Base-by-base conservation (phyloP, 2,888 invertebrate species). In the Synanthedon formicaeformis region DNA sequence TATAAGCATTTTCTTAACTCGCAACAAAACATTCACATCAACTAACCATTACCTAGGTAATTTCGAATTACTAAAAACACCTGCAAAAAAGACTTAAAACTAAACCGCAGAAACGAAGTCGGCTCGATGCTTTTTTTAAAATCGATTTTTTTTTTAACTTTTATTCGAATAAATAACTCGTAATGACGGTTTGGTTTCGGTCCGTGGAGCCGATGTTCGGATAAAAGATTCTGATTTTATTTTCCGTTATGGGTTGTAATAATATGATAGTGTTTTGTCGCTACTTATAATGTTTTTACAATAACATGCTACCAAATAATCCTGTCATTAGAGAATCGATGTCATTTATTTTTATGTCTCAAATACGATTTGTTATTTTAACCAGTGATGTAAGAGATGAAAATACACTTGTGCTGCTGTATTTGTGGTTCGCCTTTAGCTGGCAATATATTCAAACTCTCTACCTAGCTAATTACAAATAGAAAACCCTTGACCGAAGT, bases 91-190 rank as follows among this genome's bases (percentile, higher is more conserved):
- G 67, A 63, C 61, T 58, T 58, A 58, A 56, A 63, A 60, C 50
- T 50, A 60, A 71, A 80, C 80, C 79, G 73, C 80, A 79, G 68
- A 73, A 69, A 61, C 58, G 71, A 14, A 75, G 74, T 66, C 67
- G 71, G 66, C 62, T 8, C 59, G 63, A 58, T 65, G 67, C 74
- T 75, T 78, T 74, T 74, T 69, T 66, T 67, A 68, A 69, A 70
- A 53, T 52, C 16, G 52, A 16, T 54, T 69, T 58, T 68, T 68
- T 64, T 65, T 70, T 70, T 2, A 57, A 67, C 59, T 67, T 69
- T 72, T 66, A 71, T 73, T 71, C 70, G 70, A 63, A 68, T 64
- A 65, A 59, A 58, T 58, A 55, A 58, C 55, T 53, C 55, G 58
- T 58, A 56, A 57, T 59, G 55, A 58, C 52, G 52, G 55, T 50